Base-by-base conservation (phyloP, 2,888 invertebrate genomes). In the Galerucella pusilla region DNA sequence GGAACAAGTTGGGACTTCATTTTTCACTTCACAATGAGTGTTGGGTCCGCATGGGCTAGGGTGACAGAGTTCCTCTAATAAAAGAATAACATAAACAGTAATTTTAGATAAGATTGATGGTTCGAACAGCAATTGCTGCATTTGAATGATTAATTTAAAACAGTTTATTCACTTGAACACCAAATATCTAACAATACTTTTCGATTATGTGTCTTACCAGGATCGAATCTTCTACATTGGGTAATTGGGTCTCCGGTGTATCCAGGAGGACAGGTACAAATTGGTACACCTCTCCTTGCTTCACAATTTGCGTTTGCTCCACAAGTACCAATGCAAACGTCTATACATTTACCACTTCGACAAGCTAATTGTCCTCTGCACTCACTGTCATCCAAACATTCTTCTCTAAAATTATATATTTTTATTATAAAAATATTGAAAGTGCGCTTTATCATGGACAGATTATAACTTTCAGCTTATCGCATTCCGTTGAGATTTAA, bases 31-130 rank as follows among this genome's bases (percentile, higher is more conserved):
- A 85, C 96, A 96, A 69, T 93, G 92, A 0, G 96, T 95, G 87
- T 96, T 96, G 59, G 85, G 83, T 9, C 96, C 96, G 81, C 96
- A 96, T 0, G 96, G 95, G 77, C 92, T 94, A 14, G 94, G 95
- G 83, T 93, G 93, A 85, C 96, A 96, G 61, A 94, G 91, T 84
- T 95, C 95, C 89, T 94, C 96, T 96, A 87, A 57, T 85, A 86
- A 68, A 52, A 60, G 1, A 9, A 42, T 42, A 7, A 42, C 35
- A 42, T 7, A 42, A 42, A 42, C 7, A 42, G 35, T 42, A 42
- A 7, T 42, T 42, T 42, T 9, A 42, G 7, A 35, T 5, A 7
- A 7, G 35, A 42, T 42, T 42, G 35, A 9, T 42, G 1, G 35
- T 42, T 42, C 7, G 35, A 42, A 9, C 5, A 42, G 35, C 35